Evolutionary conservation across 2,113 vertebrate species (phyloP).

Genomic region (Alosa alosa): DNA sequence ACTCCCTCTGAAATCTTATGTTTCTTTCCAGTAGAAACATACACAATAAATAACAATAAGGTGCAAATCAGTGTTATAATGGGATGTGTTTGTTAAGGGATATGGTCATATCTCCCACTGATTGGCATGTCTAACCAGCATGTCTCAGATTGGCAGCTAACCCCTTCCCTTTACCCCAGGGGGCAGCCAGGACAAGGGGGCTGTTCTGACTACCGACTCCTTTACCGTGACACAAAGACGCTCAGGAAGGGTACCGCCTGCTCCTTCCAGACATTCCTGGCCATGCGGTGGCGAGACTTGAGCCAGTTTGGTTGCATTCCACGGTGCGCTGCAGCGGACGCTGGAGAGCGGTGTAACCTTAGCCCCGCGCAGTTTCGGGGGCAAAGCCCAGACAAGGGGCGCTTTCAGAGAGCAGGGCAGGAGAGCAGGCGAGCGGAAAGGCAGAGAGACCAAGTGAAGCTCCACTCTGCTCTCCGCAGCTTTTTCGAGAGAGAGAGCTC

Average conservation of each 20-base stretch:
- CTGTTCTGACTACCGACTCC: not conserved
- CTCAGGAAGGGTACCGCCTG: too few relatives aligned
- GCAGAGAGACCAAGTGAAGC: not conserved
- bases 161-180: not conserved
- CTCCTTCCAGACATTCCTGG: slow-evolving; percentile 54
- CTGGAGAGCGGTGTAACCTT: slow-evolving; percentile 42
- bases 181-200: not conserved
- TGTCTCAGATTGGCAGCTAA: too few relatives aligned
- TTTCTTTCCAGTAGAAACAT: not conserved
- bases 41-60: not conserved
- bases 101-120: not conserved
- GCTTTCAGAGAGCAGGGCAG: slow-evolving; percentile 36
- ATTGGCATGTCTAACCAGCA: not conserved
- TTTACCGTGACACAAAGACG: not conserved
- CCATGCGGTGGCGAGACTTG: slow-evolving; percentile 37
- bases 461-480: not conserved
- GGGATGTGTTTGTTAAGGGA: not conserved
- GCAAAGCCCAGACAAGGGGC: slow-evolving; percentile 45
- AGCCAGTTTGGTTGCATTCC: slow-evolving; percentile 53
- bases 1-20: too few relatives aligned
- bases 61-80: not conserved
- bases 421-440: not conserved
- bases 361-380: slow-evolving; percentile 17
- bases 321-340: slow-evolving; percentile 49
- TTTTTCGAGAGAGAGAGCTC: not conserved